Evolutionary conservation across 1,140 invertebrate genomes (phyloP), one percentile per base, ranked within the genome.

Genomic region (Ylistrum balloti): DNA sequence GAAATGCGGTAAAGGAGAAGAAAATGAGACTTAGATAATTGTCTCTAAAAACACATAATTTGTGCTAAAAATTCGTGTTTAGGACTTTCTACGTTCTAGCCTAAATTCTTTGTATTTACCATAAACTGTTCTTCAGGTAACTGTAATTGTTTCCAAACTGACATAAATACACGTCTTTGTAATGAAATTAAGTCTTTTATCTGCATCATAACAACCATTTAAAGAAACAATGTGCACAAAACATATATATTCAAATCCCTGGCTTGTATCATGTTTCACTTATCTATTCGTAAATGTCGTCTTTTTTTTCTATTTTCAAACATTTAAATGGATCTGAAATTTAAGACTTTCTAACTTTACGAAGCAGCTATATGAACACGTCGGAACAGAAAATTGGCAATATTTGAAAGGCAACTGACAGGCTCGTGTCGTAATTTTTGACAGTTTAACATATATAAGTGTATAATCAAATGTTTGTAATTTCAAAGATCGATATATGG

Each of bases 401-500:
- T 74, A 74, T 74, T n/a, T 74, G 56, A 74, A 28, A 28, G 56
- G 22, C 56, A 74, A 74, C 56, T 74, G 56, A 74, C 56, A 74
- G 22, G 22, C n/a, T 28, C 5, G 56, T 74, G 17, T 74, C 56
- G 56, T 74, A n/a, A 28, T 74, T n/a, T n/a, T 28, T 7, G n/a
- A 74, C 56, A 74, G 56, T 74, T 74, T 74, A 74, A 74, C 56
- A 74, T 74, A 74, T 74, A 74, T 9, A 74, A n/a, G 56, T 74
- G 56, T 74, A 74, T 74, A 74, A 74, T 74, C 56, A 74, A 74
- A 74, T 17, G 56, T 74, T 74, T 74, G 56, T 74, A 74, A 74
- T 74, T 74, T 74, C 56, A 74, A 74, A 74, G 56, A 74, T 74
- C 56, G 56, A 74, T 74, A 74, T 74, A 74, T 74, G 56, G 22